Base-by-base conservation (phyloP, 2,113 vertebrate species). In the Rhinolophus ferrumequinum region DNA sequence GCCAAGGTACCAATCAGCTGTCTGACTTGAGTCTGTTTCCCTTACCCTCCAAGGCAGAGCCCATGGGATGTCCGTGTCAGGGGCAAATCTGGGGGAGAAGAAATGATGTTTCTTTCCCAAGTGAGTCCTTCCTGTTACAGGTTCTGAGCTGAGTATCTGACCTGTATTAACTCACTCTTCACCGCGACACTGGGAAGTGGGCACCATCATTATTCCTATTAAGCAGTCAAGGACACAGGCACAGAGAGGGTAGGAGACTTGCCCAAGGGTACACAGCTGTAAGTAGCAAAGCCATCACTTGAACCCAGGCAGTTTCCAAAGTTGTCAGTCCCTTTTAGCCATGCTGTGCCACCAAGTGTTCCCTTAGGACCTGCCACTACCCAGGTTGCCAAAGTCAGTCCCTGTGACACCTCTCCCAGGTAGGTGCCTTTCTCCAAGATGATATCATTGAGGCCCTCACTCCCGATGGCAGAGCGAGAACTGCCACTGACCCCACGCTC, bases 171-270 rank as follows among this genome's bases (percentile, higher is more conserved):
- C 47, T 11, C 22, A 10, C 66, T 66, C 81, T 41, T 44, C 70
- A 14, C 54, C 24, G 33, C 0, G 54, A 92, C 58, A 38, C 58
- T 58, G 89, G 9, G 44, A 8, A 52, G 66, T 54, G 70, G 73
- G 67, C 67, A 35, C 90, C 44, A 11, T 4, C 30, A 2, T 24
- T 13, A 64, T 5, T 73, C 85, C 62, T 69, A 8, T 56, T 22
- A 33, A 0, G 35, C 12, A n/a, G 38, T 44, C 75, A 33, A 33
- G 69, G 52, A 70, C 22, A 44, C 15, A 15, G 66, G 70, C 84
- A 64, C 79, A 64, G 92, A 86, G 82, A 93, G 44, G 76, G 67
- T 33, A 54, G 52, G 96, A 33, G 33, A 33, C 19, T 3, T 72
- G 47, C 64, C 83, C 15, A 26, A 80, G 81, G 80, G 58, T 21